Percentiles rank a stretch among this genome's conserved stretches.
phyloP scores from a whole-genome alignment of 2,888 invertebrate species.

The Hypsopygia costalis region DNA sequence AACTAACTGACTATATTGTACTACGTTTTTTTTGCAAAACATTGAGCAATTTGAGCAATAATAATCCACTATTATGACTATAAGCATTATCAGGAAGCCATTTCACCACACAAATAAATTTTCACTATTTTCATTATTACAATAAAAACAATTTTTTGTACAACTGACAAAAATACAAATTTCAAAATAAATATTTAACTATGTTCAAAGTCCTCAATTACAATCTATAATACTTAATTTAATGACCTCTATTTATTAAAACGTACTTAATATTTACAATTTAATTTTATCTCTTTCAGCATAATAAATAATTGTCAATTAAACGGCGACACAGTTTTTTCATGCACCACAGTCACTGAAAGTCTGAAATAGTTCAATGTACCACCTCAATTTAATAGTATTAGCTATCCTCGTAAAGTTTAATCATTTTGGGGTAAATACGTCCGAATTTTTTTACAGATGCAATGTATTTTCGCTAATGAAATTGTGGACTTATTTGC shows the following conservation, averaged over 20 bases:
- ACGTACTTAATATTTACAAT: slow-evolving; percentile 44
- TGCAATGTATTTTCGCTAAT: no score
- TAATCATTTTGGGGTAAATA: neutral
- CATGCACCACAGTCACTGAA: neutral
- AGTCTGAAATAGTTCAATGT: slow-evolving; percentile 4
- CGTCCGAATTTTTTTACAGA: no score
- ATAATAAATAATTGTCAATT: slow-evolving; percentile 18
- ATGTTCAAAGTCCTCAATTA: slow-evolving; percentile 16
- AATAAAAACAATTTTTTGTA: slow-evolving; percentile 32
- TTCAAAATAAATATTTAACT: slow-evolving; percentile 31
- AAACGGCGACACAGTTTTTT: slow-evolving; percentile 28
- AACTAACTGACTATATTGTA: slow-evolving; percentile 34
- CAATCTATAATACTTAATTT: slow-evolving; percentile 17
- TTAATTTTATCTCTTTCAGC: slow-evolving; percentile 34
- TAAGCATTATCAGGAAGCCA: slow-evolving; percentile 47
- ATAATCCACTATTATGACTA: slow-evolving; percentile 45
- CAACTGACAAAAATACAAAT: slow-evolving; percentile 48
- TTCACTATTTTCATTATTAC: slow-evolving; percentile 13
- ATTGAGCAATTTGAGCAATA: slow-evolving; percentile 73
- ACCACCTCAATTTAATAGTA: slow-evolving; percentile 10
- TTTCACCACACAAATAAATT: slow-evolving; percentile 24
- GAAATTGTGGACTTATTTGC: slow-evolving; percentile 24
- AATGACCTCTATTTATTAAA: slow-evolving; percentile 25
- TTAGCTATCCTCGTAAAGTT: neutral
- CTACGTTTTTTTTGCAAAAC: slow-evolving; percentile 47